These are phyloP conservation scores for Pardosa pseudoannulata DNA, from an alignment of 2,888 invertebrate species.

Conservation along the genomic window DNA sequence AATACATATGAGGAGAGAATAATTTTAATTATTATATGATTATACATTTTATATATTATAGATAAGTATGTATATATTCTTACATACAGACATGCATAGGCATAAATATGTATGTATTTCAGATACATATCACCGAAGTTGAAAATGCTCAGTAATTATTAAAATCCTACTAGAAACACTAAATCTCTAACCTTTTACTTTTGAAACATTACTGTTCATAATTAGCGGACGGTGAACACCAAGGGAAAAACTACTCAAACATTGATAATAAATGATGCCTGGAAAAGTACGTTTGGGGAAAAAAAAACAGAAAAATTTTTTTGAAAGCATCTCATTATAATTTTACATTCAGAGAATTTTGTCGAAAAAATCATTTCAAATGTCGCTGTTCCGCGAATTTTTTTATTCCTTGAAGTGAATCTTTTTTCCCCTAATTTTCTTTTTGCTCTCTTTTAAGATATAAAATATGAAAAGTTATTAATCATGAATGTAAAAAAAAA, in stretches of 20 bases:
- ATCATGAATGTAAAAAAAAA: slow-evolving; percentile 35
- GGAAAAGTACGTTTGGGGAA: too few relatives aligned
- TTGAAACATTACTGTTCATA: slow-evolving; percentile 2
- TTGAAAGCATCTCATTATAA: slow-evolving; percentile 20
- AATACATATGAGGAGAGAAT: too few relatives aligned
- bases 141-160: too few relatives aligned
- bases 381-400: slow-evolving; percentile 27
- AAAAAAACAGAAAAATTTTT: slow-evolving; percentile 5
- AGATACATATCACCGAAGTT: too few relatives aligned
- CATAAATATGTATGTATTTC: too few relatives aligned
- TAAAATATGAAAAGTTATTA: slow-evolving; percentile 54
- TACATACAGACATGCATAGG: too few relatives aligned
- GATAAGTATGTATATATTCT: too few relatives aligned
- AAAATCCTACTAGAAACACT: too few relatives aligned
- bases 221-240: slow-evolving; percentile 24
- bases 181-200: too few relatives aligned
- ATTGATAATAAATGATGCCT: neutral
- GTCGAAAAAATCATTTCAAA: slow-evolving; percentile 40
- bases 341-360: slow-evolving; percentile 25
- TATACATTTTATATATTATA: too few relatives aligned
- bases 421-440: slow-evolving; percentile 29
- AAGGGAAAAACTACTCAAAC: neutral
- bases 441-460: slow-evolving; percentile 42
- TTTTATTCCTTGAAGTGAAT: neutral
- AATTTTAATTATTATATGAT: too few relatives aligned